Conservation (phyloP, 2,797 vertebrate species). For the Centroberyx gerrardi region DNA sequence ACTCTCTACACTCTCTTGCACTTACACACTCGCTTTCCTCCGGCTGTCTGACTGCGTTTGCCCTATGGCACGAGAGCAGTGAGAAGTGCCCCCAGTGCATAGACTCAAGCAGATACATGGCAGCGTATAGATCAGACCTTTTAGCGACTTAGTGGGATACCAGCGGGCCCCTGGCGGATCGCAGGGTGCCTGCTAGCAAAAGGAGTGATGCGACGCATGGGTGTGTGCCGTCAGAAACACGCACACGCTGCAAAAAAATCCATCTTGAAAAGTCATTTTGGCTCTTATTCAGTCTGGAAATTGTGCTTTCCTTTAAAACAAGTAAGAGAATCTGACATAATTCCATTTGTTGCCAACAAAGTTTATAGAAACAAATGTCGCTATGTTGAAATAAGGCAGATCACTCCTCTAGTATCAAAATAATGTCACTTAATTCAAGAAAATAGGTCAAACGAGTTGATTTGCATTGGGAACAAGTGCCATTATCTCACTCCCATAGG, state of each 20-base stretch:
- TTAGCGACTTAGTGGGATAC: constrained; percentile 10
- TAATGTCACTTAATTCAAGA: too few species aligned
- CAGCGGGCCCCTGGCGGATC: background rate
- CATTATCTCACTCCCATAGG: too few species aligned
- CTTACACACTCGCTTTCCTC: background rate
- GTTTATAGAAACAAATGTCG: background rate
- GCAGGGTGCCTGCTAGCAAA: constrained; percentile 15
- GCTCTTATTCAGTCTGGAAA: background rate
- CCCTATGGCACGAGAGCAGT: background rate
- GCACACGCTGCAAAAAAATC: constrained; percentile 23
- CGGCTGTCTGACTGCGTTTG: background rate
- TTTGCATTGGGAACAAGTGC: too few species aligned
- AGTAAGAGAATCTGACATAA: background rate
- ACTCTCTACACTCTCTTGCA: background rate
- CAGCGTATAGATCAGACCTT: background rate
- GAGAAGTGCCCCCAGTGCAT: background rate
- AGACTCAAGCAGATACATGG: background rate
- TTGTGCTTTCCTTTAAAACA: constrained; percentile 6
- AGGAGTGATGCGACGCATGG: background rate
- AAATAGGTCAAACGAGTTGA: too few species aligned
- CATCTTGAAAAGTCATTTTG: background rate
- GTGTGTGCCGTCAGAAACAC: constrained; percentile 18
- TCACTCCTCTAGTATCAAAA: too few species aligned
- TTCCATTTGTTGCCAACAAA: background rate
- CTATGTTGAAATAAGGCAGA: background rate